Percentiles rank a stretch among this genome's conserved stretches.
Evolutionary conservation across 2,797 vertebrate species (phyloP).

Genomic region (Molothrus ater): DNA sequence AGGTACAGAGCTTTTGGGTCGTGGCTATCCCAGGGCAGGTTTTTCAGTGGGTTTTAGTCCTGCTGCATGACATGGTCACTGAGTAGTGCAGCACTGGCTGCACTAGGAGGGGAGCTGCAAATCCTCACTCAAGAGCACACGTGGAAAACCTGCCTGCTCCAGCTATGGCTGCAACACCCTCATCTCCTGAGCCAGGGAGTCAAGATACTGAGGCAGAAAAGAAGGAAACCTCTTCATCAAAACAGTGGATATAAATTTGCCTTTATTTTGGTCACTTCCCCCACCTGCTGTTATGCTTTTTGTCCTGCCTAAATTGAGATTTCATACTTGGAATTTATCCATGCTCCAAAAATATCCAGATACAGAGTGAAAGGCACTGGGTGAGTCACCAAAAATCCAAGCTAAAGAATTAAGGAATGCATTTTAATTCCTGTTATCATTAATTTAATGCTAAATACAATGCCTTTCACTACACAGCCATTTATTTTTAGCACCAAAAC

Average conservation of each 20-base stretch:
- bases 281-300: background rate
- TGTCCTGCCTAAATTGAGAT: background rate
- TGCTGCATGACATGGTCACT: background rate
- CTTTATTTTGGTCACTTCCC: background rate
- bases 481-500: constrained; percentile 20
- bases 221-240: background rate
- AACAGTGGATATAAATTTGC: background rate
- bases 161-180: background rate
- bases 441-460: background rate
- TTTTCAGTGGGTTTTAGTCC: background rate
- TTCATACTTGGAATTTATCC: constrained; percentile 28
- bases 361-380: background rate
- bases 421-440: constrained; percentile 28
- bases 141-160: background rate
- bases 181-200: background rate
- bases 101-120: background rate
- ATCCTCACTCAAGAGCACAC: background rate
- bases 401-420: background rate
- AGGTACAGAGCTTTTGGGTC: background rate
- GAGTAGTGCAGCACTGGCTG: background rate
- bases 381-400: constrained; percentile 30
- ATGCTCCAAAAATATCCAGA: constrained; percentile 12
- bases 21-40: background rate
- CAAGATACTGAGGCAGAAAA: background rate
- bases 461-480: background rate